phyloP scores from a whole-genome alignment of 2,113 vertebrate species.

The Dolichotis patagonum region DNA sequence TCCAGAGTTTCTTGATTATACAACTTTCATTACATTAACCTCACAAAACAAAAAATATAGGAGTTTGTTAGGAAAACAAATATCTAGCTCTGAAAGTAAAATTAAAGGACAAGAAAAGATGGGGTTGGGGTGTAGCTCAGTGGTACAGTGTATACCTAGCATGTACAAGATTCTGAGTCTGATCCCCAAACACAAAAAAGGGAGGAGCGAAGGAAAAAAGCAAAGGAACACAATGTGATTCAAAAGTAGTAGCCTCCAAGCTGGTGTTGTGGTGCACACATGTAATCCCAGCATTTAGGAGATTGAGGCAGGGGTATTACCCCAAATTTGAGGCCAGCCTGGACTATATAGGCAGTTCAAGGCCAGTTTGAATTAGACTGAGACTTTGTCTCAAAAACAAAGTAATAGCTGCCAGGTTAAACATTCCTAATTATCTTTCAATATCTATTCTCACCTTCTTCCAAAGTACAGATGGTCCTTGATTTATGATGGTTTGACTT shows the following conservation, averaged over 20 bases:
- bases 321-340: neutral
- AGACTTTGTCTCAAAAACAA: neutral
- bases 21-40: neutral
- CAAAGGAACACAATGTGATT: neutral
- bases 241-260: neutral
- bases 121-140: neutral
- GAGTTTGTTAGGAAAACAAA: conserved; percentile 35
- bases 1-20: conserved; percentile 15
- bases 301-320: neutral
- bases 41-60: conserved; percentile 19
- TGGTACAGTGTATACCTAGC: neutral
- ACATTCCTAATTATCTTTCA: conserved; percentile 21
- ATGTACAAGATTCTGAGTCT: neutral
- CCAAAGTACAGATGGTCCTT: neutral
- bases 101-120: conserved; percentile 33
- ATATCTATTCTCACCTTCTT: conserved; percentile 1
- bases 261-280: neutral
- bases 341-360: neutral
- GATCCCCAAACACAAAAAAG: neutral
- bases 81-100: conserved; percentile 26
- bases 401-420: neutral
- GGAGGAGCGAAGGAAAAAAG: no score
- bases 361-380: neutral
- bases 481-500: neutral
- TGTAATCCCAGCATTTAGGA: neutral